These are phyloP conservation scores for Australoheros facetus DNA, from an alignment of 2,797 vertebrate species.

Conservation along the genomic window DNA sequence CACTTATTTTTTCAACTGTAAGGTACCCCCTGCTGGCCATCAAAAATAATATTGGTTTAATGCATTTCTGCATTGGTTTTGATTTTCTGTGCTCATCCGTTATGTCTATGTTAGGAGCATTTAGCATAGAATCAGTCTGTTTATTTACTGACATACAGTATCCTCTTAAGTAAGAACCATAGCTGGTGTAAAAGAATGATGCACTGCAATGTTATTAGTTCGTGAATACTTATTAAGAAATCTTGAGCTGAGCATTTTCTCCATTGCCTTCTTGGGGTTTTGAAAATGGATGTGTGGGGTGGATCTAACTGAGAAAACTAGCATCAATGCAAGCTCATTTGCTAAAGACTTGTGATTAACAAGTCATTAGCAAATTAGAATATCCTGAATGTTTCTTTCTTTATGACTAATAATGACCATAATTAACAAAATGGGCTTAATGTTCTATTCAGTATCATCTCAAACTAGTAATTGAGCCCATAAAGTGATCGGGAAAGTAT, in stretches of 20 bases:
- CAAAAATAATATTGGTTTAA: not conserved
- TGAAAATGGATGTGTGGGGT: not conserved
- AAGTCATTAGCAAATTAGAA: not conserved
- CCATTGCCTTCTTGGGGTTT: not conserved
- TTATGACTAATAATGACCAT: not conserved
- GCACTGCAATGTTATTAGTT: not conserved
- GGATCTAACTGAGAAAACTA: not conserved
- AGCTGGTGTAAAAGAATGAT: too few relatives aligned
- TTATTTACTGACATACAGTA: not conserved
- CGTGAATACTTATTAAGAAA: not conserved
- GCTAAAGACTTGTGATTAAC: rapidly evolving
- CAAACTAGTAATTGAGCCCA: not conserved
- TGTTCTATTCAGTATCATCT: not conserved
- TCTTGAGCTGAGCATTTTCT: rapidly evolving
- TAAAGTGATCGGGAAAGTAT: not conserved
- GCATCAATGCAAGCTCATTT: rapidly evolving
- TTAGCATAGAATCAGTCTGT: not conserved
- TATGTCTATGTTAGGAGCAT: not conserved
- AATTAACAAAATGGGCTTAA: not conserved
- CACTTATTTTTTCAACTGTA: not conserved
- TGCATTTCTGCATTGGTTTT: not conserved
- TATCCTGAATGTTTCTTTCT: not conserved
- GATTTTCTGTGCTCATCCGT: not conserved
- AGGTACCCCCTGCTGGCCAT: not conserved
- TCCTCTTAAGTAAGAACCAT: too few relatives aligned